These are phyloP conservation scores for Pseudochirops corinnae DNA, from an alignment of 2,797 vertebrate genomes.

Conservation along the genomic window DNA sequence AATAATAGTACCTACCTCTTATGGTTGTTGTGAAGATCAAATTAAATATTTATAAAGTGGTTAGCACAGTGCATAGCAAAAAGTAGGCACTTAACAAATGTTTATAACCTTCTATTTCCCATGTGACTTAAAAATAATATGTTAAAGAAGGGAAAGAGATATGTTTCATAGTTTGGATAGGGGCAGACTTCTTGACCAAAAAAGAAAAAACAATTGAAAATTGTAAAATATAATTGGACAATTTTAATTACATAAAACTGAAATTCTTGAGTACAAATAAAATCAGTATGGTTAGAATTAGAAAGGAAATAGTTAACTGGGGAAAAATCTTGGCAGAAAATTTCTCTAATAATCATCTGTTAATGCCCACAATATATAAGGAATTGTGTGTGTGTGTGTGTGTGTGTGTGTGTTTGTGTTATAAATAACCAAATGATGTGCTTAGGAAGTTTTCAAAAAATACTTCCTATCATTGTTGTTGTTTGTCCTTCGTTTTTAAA, in stretches of 20 bases:
- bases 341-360: neutral
- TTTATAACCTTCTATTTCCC: neutral
- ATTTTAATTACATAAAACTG: neutral
- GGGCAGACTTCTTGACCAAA: neutral
- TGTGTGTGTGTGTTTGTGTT: too few relatives aligned
- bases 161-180: neutral
- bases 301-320: neutral
- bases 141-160: neutral
- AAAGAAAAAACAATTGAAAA: neutral
- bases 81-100: too few relatives aligned
- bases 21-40: neutral
- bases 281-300: neutral
- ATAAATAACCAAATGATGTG: neutral
- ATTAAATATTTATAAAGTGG: neutral
- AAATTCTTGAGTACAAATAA: neutral
- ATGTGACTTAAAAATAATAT: neutral
- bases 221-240: neutral
- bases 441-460: neutral
- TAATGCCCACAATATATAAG: neutral
- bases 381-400: neutral
- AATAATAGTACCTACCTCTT: too few relatives aligned
- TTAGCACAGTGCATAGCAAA: neutral
- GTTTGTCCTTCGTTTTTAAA: too few relatives aligned
- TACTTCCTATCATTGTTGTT: too few relatives aligned
- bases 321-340: neutral